phyloP scores from a whole-genome alignment of 1,140 invertebrate genomes.

The Drosophila miranda region DNA sequence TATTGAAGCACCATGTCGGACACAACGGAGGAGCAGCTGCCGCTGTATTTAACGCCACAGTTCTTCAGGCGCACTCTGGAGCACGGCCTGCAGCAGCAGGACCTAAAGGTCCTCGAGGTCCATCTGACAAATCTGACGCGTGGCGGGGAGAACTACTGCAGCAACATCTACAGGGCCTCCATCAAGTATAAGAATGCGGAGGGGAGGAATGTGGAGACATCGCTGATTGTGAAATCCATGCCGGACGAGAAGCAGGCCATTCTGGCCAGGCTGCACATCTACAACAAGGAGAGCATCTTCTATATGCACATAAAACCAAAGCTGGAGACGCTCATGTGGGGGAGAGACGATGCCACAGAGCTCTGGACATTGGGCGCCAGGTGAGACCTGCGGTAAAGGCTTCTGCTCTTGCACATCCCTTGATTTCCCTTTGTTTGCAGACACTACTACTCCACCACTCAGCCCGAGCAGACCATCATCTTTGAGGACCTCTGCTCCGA shows the following conservation, averaged over 20 bases:
- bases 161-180: slow-evolving; percentile 70
- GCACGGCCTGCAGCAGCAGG: slow-evolving; percentile 61
- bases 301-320: slow-evolving; percentile 73
- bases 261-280: slow-evolving; percentile 65
- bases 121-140: slow-evolving; percentile 57
- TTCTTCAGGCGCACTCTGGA: slow-evolving; percentile 64
- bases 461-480: slow-evolving; percentile 73
- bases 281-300: slow-evolving; percentile 73
- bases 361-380: slow-evolving; percentile 60
- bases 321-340: slow-evolving; percentile 73
- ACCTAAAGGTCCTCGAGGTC: slow-evolving; percentile 62
- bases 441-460: slow-evolving; percentile 82
- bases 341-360: background rate
- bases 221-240: slow-evolving; percentile 74
- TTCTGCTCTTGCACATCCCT: too few relatives aligned
- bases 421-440: slow-evolving; percentile 17
- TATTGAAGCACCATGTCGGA: slow-evolving; percentile 48
- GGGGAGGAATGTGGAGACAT: slow-evolving; percentile 33
- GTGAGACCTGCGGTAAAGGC: slow-evolving; percentile 17
- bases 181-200: slow-evolving; percentile 52
- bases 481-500: slow-evolving; percentile 65
- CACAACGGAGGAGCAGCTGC: slow-evolving; percentile 39
- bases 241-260: slow-evolving; percentile 73
- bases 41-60: slow-evolving; percentile 58
- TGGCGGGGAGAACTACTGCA: slow-evolving; percentile 80